Evolutionary conservation across 2,888 invertebrate species (phyloP), one percentile per base, ranked within the genome.

Genomic region (Neuroscelio doddi): DNA sequence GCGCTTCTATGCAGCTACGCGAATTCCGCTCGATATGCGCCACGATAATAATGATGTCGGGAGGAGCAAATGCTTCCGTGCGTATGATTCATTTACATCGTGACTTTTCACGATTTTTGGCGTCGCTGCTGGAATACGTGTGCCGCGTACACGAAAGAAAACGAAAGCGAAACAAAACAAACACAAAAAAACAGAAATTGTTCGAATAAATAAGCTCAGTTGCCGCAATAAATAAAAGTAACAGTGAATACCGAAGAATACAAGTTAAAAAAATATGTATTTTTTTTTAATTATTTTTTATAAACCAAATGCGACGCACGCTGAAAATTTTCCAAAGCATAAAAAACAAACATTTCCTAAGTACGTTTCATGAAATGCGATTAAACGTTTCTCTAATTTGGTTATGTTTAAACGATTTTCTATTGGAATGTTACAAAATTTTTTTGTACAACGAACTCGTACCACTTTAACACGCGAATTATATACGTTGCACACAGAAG

Each of bases 141-240:
- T 5, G 21, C 2, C 21, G 2, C 21, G 21, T 5, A 3, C 5
- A 5, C 21, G 21, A n/a, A n/a, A n/a, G n/a, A n/a, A n/a, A n/a
- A n/a, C n/a, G n/a, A n/a, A n/a, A n/a, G n/a, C 21, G 21, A 21
- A 2, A 21, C 50, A 24, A 38, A 9, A 17, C 12, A 38, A 8
- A 42, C 29, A 51, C 56, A 56, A 42, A 55, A 42, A 32, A 42
- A 56, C 56, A 58, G 51, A 65, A 61, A 59, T 59, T 49, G 42
- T 49, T 26, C 47, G 41, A 65, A 65, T 65, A 61, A 65, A 65
- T 61, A 65, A 65, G 52, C 65, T 38, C 24, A 36, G 12, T 27
- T 59, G 64, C 56, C 65, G 49, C 49, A 52, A 26, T 47, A 57
- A 61, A 65, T 52, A 65, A 59, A 55, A 49, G 47, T 46, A 46